phyloP scores from a whole-genome alignment of 2,113 vertebrate species.

The Cepphus grylle region DNA sequence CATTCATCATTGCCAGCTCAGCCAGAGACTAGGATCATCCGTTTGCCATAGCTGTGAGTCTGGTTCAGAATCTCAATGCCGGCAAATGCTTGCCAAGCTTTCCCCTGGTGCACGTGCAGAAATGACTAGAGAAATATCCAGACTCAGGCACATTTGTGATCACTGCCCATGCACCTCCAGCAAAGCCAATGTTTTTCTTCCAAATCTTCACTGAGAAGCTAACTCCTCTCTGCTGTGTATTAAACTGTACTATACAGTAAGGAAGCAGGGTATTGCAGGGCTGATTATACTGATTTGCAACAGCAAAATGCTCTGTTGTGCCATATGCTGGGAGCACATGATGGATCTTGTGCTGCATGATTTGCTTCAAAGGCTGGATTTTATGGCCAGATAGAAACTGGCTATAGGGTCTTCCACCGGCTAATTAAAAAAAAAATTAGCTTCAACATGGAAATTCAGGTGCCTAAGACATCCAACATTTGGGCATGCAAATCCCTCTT shows the following conservation, averaged over 20 bases:
- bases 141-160: neutral
- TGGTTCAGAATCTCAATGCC: slow-evolving; percentile 32
- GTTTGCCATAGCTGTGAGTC: neutral
- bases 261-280: neutral
- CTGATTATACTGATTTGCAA: neutral
- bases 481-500: neutral
- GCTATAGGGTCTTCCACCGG: neutral
- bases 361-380: neutral
- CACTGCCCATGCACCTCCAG: neutral
- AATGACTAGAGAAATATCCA: neutral
- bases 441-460: neutral
- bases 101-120: neutral
- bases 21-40: neutral
- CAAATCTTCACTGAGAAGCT: neutral
- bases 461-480: neutral
- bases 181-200: neutral
- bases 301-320: neutral
- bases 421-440: neutral
- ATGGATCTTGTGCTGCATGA: neutral
- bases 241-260: neutral
- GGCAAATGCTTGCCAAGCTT: neutral
- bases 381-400: neutral
- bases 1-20: slow-evolving; percentile 33
- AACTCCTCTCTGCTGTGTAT: neutral
- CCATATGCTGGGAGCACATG: neutral